These are phyloP conservation scores for Labeo catla DNA, from an alignment of 2,113 vertebrate species.

Conservation along the genomic window DNA sequence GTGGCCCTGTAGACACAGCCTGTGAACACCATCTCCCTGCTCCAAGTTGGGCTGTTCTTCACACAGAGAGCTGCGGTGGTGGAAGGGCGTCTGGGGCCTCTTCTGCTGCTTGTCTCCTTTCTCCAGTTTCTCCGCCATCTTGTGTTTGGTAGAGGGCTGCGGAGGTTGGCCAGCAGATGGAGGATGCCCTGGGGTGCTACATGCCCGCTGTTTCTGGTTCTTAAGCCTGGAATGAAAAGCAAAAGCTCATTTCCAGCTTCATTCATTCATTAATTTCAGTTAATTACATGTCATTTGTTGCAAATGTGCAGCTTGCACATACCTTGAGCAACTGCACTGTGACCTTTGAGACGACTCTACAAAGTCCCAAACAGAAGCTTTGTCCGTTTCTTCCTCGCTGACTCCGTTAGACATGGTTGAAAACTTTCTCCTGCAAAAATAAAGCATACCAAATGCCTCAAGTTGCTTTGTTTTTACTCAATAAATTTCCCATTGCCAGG, in stretches of 20 bases:
- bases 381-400: slow-evolving; percentile 88
- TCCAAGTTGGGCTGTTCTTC: slow-evolving; percentile 86
- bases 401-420: slow-evolving; percentile 86
- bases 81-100: slow-evolving; percentile 93
- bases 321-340: slow-evolving; percentile 93
- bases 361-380: slow-evolving; percentile 91
- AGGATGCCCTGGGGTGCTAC: slow-evolving; percentile 87
- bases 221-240: slow-evolving; percentile 80
- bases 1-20: slow-evolving; percentile 84
- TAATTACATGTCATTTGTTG: neutral
- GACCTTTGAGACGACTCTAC: slow-evolving; percentile 89
- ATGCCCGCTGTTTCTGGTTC: slow-evolving; percentile 87
- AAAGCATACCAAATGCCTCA: neutral
- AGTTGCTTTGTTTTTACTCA: neutral
- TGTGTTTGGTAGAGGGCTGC: slow-evolving; percentile 89
- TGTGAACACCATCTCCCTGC: slow-evolving; percentile 81
- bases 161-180: slow-evolving; percentile 84
- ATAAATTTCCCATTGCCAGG: neutral
- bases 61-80: slow-evolving; percentile 88
- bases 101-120: slow-evolving; percentile 97
- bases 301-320: slow-evolving; percentile 7
- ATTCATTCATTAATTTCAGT: neutral
- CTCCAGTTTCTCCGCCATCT: slow-evolving; percentile 92
- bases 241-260: neutral
- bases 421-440: slow-evolving; percentile 86